Percentiles rank a stretch among this genome's conserved stretches.
phyloP scores from a whole-genome alignment of 2,888 invertebrate genomes.

The Maniola hyperantus region DNA sequence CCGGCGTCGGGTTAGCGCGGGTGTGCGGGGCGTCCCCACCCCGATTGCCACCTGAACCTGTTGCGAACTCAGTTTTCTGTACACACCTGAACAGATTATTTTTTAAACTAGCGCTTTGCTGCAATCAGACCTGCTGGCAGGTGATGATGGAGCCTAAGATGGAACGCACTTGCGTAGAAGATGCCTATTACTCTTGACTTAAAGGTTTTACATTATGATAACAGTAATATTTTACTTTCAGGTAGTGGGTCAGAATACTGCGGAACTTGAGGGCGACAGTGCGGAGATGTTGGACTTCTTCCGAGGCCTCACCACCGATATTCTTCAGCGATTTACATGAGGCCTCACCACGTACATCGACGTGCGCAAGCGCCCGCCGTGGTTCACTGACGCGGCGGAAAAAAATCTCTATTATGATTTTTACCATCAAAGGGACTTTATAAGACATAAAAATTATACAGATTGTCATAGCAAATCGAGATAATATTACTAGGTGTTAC shows the following conservation, averaged over 20 bases:
- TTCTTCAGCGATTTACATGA: conserved; percentile 68
- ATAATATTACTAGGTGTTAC: too few species aligned
- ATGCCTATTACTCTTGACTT: too few species aligned
- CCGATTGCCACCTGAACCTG: too few species aligned
- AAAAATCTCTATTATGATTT: not conserved
- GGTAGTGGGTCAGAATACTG: conserved; percentile 43
- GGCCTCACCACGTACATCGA: not conserved
- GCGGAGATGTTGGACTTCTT: conserved; percentile 71
- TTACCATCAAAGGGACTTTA: not conserved
- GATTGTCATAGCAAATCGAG: not conserved
- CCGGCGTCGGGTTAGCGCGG: too few species aligned
- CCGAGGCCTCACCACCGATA: conserved; percentile 70
- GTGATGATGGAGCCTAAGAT: too few species aligned
- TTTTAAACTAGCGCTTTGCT: too few species aligned
- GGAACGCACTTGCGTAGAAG: too few species aligned
- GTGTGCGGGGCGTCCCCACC: too few species aligned
- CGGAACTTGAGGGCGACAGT: conserved; percentile 54
- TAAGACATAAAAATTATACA: not conserved
- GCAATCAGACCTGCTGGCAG: too few species aligned
- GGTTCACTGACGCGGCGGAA: not conserved
- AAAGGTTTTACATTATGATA: not conserved
- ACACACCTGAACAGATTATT: too few species aligned
- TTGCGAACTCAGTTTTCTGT: too few species aligned
- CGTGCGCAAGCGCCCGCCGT: not conserved
- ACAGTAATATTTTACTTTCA: conserved; percentile 39